Conservation (phyloP, 92 coral and sea anemone species). For the Paragorgia papillata region DNA sequence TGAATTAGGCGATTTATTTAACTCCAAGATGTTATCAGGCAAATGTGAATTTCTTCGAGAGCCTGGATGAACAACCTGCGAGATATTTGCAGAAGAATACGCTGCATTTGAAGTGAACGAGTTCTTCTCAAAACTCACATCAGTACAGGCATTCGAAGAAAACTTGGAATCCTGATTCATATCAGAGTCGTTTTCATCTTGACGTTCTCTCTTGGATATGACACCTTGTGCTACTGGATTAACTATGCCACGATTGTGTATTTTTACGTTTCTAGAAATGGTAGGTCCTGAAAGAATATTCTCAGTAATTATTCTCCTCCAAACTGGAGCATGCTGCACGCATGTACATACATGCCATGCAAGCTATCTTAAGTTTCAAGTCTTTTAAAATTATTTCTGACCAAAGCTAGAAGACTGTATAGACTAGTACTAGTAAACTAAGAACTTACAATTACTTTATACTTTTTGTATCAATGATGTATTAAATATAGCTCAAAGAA, state of each 20-base stretch:
- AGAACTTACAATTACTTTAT: too few species aligned
- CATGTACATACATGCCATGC: too few species aligned
- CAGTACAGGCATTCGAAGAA: neutral
- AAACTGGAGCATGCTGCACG: too few species aligned
- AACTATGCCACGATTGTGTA: neutral
- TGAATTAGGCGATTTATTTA: neutral
- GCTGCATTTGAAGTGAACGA: neutral
- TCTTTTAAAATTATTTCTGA: too few species aligned
- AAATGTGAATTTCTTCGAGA: neutral
- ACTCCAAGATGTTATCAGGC: neutral
- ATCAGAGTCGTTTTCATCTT: neutral
- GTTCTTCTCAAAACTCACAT: slow-evolving; percentile 3
- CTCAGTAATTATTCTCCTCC: neutral
- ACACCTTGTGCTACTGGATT: neutral
- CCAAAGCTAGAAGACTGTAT: too few species aligned
- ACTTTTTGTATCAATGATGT: too few species aligned
- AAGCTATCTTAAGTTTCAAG: too few species aligned
- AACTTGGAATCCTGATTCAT: neutral
- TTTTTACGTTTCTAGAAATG: neutral
- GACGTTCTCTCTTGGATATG: neutral
- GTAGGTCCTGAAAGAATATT: neutral
- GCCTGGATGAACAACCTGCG: neutral
- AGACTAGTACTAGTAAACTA: too few species aligned
- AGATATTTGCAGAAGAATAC: neutral
- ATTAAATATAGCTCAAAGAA: too few species aligned